phyloP scores from a whole-genome alignment of 2,888 invertebrate species.

The Drosophila bunnanda region DNA sequence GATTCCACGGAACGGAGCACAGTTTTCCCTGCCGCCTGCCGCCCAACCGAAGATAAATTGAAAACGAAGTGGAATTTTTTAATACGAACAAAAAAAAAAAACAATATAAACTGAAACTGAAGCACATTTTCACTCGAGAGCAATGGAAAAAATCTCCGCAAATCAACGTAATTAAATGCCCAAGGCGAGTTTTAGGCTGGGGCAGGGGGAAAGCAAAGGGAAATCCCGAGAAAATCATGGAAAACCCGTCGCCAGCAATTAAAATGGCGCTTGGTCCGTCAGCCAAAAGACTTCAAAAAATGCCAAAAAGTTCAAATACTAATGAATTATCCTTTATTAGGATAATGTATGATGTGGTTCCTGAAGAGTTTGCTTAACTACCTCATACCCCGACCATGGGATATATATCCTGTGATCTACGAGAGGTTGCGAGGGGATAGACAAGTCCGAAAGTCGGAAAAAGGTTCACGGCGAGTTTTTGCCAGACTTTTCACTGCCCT shows the following conservation, averaged over 20 bases:
- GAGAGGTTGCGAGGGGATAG: constrained; percentile 1
- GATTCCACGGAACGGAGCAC: constrained; percentile 49
- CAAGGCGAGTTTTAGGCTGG: constrained; percentile 14
- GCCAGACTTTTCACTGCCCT: constrained; percentile 37
- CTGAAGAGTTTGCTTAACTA: constrained; percentile 70
- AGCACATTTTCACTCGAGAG: constrained; percentile 21
- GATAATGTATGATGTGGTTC: constrained; percentile 84
- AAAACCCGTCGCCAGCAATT: constrained; percentile 57
- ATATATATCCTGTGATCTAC: constrained; percentile 36
- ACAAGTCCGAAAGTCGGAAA: constrained; percentile 59
- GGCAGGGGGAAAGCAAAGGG: not conserved
- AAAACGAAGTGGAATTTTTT: constrained; percentile 67
- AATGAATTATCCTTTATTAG: constrained; percentile 84
- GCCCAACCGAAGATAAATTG: constrained; percentile 45
- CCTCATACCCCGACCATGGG: constrained; percentile 26
- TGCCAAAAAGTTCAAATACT: constrained; percentile 83
- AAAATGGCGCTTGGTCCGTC: constrained; percentile 66
- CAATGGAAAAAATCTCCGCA: constrained; percentile 35
- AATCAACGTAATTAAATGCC: constrained; percentile 69
- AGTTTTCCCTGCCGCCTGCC: not conserved
- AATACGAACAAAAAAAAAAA: constrained; percentile 61
- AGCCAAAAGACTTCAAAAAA: constrained; percentile 77
- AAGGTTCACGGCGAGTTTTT: constrained; percentile 61
- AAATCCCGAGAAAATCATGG: not conserved
- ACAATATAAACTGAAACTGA: constrained; percentile 23